These are phyloP conservation scores for Sebastes kiyomatsui DNA, from an alignment of 2,797 vertebrate species.

Conservation along the genomic window DNA sequence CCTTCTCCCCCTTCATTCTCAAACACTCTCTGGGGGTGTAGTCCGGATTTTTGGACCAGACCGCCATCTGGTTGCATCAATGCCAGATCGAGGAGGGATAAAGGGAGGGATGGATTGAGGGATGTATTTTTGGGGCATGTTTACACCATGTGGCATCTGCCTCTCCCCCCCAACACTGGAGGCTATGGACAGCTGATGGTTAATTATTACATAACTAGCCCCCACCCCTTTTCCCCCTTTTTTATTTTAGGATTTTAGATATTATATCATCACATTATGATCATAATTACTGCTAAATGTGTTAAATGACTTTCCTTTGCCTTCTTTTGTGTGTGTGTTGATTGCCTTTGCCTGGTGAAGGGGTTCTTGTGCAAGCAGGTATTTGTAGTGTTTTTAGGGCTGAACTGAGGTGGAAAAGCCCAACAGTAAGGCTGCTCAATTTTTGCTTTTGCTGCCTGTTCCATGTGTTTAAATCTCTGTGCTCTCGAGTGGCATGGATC, in stretches of 20 bases:
- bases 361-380: conserved; percentile 41
- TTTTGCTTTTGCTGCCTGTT: conserved; percentile 30
- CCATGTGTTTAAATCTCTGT: conserved; percentile 13
- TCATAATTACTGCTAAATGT: conserved; percentile 54
- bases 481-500: conserved; percentile 19
- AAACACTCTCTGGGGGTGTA: conserved; percentile 32
- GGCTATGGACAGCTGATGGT: conserved; percentile 67
- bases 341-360: conserved; percentile 64
- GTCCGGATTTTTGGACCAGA: conserved; percentile 38
- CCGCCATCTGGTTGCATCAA: conserved; percentile 57
- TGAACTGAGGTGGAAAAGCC: conserved; percentile 17
- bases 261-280: conserved; percentile 47
- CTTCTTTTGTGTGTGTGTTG: conserved; percentile 46
- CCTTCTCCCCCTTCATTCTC: not conserved
- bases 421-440: conserved; percentile 36
- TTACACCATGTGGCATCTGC: conserved; percentile 66
- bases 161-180: conserved; percentile 47
- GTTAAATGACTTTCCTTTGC: conserved; percentile 52
- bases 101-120: conserved; percentile 32
- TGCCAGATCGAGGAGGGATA: conserved; percentile 35
- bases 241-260: conserved; percentile 29
- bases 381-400: conserved; percentile 39
- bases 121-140: conserved; percentile 65
- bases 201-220: conserved; percentile 57
- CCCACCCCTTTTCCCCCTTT: not conserved